Percentiles rank a stretch among this genome's conserved stretches.
Conservation (phyloP, 2,113 vertebrate species). For the Ahaetulla prasina region DNA sequence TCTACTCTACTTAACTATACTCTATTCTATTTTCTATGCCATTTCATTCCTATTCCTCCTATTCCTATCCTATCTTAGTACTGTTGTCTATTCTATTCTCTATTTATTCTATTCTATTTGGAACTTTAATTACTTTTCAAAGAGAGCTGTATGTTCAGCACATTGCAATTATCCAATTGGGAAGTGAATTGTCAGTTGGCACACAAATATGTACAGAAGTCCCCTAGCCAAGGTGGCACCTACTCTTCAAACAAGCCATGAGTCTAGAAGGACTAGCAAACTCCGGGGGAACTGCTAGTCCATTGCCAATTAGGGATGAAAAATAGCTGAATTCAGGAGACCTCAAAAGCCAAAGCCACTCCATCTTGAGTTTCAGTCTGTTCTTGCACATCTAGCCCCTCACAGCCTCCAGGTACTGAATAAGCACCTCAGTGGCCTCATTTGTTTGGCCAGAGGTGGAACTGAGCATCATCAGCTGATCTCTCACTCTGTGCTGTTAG, state of each 20-base stretch:
- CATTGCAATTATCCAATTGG: not conserved
- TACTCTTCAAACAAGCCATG: not conserved
- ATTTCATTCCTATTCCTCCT: no score
- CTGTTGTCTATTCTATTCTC: no score
- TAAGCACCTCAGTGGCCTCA: conserved; percentile 5
- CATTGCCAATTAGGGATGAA: not conserved
- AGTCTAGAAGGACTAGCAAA: not conserved
- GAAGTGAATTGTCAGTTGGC: not conserved
- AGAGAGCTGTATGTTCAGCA: not conserved
- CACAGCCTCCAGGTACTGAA: not conserved
- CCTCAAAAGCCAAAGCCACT: not conserved
- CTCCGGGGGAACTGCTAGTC: not conserved
- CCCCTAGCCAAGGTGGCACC: not conserved
- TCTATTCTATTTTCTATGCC: no score
- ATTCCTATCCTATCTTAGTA: no score
- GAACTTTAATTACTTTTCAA: no score
- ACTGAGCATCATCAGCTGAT: not conserved
- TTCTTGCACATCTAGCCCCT: not conserved
- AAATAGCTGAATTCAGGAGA: not conserved
- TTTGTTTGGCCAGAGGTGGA: not conserved
- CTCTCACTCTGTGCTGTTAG: not conserved
- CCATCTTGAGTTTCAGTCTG: not conserved
- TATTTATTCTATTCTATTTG: no score
- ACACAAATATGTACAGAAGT: not conserved
- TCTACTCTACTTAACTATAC: no score